Conservation (phyloP, 2,797 vertebrate species). For the Enteromius trimaculatus region DNA sequence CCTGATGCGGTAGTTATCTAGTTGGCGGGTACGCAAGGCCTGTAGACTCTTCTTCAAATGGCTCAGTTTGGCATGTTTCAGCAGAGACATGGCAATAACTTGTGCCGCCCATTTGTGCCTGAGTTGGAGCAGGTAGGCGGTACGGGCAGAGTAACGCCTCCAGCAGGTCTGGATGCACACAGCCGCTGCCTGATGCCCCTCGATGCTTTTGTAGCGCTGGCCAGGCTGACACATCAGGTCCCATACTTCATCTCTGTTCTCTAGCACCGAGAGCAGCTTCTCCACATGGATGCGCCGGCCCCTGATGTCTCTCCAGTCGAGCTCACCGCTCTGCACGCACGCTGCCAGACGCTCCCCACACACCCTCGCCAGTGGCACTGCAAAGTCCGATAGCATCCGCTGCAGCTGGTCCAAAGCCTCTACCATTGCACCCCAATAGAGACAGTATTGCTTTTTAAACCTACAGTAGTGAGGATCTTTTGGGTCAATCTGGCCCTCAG, state of each 20-base stretch:
- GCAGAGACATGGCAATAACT: conserved; percentile 79
- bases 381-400: conserved; percentile 77
- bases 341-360: conserved; percentile 70
- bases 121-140: conserved; percentile 69
- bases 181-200: conserved; percentile 73
- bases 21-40: conserved; percentile 80
- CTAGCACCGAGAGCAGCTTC: conserved; percentile 75
- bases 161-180: conserved; percentile 80
- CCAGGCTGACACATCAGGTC: conserved; percentile 72
- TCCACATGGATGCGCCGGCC: conserved; percentile 59
- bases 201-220: conserved; percentile 80
- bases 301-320: conserved; percentile 56
- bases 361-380: conserved; percentile 78
- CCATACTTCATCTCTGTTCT: conserved; percentile 74
- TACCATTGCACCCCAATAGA: conserved; percentile 74
- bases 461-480: conserved; percentile 73
- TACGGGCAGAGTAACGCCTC: conserved; percentile 71
- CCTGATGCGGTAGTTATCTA: conserved; percentile 86
- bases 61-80: conserved; percentile 69
- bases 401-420: conserved; percentile 71
- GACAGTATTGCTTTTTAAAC: conserved; percentile 77
- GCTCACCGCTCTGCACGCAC: conserved; percentile 66
- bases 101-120: conserved; percentile 81
- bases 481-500: conserved; percentile 72
- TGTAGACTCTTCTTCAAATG: conserved; percentile 76